Conservation (phyloP, 2,888 invertebrate species). For the Heliconius aoede region DNA sequence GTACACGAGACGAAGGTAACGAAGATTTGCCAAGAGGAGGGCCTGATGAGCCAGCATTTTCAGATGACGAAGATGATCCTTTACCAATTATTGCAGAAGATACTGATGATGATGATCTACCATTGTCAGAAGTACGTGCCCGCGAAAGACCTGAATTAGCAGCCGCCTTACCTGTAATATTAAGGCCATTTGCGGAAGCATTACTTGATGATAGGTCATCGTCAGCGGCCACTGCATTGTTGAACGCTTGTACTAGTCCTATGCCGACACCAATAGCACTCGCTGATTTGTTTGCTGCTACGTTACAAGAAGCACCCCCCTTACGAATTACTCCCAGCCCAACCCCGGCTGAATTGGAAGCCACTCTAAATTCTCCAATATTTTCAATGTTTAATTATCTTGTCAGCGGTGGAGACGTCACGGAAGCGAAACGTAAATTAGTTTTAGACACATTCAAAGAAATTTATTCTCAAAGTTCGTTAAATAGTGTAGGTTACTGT, state of each 20-base stretch:
- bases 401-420: conserved; percentile 85
- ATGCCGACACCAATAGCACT: conserved; percentile 73
- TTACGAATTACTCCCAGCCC: conserved; percentile 79
- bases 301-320: conserved; percentile 79
- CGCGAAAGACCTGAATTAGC: conserved; percentile 85
- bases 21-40: conserved; percentile 76
- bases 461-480: conserved; percentile 86
- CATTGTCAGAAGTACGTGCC: conserved; percentile 89
- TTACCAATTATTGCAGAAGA: conserved; percentile 82
- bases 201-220: conserved; percentile 74
- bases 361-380: conserved; percentile 89
- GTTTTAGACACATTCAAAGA: conserved; percentile 91
- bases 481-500: conserved; percentile 91
- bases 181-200: conserved; percentile 76
- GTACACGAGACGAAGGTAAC: conserved; percentile 73
- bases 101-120: conserved; percentile 90
- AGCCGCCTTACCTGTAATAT: conserved; percentile 73
- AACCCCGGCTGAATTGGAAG: conserved; percentile 83
- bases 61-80: conserved; percentile 92
- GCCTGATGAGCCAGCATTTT: conserved; percentile 90
- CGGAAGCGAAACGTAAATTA: conserved; percentile 90
- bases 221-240: conserved; percentile 68
- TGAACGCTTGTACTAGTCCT: conserved; percentile 69
- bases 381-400: conserved; percentile 95
- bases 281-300: conserved; percentile 76